Evolutionary conservation across 2,113 vertebrate species (phyloP), one percentile per base, ranked within the genome.

Genomic region (Eonycteris spelaea): DNA sequence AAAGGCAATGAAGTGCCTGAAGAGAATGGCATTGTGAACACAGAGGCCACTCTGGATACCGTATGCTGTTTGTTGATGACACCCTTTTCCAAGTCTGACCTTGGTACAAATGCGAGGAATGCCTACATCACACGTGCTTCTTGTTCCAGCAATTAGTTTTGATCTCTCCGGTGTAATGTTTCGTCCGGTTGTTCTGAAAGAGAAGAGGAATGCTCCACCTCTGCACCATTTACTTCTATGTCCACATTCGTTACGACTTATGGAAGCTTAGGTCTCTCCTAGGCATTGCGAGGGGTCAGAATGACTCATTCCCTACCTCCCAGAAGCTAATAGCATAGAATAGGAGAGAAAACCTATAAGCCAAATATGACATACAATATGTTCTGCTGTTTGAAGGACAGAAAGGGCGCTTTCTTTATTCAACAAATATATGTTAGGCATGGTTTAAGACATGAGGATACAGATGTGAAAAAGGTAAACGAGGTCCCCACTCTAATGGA

Each of bases 141-240:
- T 93, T 1, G 5, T 94, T 93, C 83, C 22, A 9, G 24, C 30
- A 94, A 95, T 97, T 95, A 95, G 67, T 70, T 90, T 97, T 97
- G 8, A 67, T 95, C 93, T 97, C 78, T 95, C 61, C 21, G 57
- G 28, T 1, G 92, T 74, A 90, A 94, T 75, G 82, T 10, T 55
- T 21, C 78, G 43, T 80, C 78, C 30, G 84, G 10, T 96, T 95
- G 82, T 83, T 96, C 91, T 97, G 45, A 67, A 88, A 57, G 38
- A 96, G 78, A 45, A 95, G 96, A 95, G 40, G 97, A 97, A 85
- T 38, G 4, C 9, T 28, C 2, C 89, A 13, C 38, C 40, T 61
- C 22, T 88, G 57, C 84, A 88, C 35, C 77, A 79, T 88, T 95
- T 82, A 40, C 97, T 94, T 90, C 78, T 90, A 78, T 74, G 45